phyloP scores from a whole-genome alignment of 2,113 vertebrate species.

The Pelvicachromis taeniatus region DNA sequence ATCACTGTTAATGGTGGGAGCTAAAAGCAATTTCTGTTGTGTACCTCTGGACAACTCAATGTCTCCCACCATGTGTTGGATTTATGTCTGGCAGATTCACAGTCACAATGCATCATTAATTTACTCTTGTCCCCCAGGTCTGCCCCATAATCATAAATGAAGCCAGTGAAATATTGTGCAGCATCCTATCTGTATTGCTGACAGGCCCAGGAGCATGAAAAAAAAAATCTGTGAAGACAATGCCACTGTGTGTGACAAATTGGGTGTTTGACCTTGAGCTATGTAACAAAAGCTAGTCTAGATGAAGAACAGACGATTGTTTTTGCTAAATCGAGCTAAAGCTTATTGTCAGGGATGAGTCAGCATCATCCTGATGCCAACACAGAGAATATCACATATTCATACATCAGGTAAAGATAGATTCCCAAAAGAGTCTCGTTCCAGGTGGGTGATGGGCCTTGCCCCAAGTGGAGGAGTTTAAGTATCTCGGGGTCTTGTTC shows the following conservation, averaged over 20 bases:
- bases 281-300: background rate
- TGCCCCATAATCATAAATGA: conserved; percentile 66
- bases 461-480: too few relatives aligned
- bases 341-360: background rate
- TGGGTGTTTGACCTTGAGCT: conserved; percentile 50
- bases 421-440: too few relatives aligned
- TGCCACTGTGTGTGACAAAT: conserved; percentile 21
- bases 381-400: background rate
- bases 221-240: conserved; percentile 29
- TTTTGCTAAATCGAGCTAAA: background rate
- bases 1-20: conserved; percentile 32
- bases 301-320: background rate
- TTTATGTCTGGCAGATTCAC: conserved; percentile 67
- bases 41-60: conserved; percentile 36
- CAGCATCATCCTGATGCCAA: background rate
- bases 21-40: conserved; percentile 47
- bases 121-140: conserved; percentile 59
- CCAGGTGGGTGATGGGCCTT: too few relatives aligned
- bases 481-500: too few relatives aligned
- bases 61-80: conserved; percentile 47
- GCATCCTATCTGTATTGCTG: conserved; percentile 40
- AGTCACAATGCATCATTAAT: conserved; percentile 68
- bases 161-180: conserved; percentile 42
- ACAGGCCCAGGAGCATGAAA: conserved; percentile 32
- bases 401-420: background rate